phyloP scores from a whole-genome alignment of 2,797 vertebrate genomes.

The Poecilia velifera region DNA sequence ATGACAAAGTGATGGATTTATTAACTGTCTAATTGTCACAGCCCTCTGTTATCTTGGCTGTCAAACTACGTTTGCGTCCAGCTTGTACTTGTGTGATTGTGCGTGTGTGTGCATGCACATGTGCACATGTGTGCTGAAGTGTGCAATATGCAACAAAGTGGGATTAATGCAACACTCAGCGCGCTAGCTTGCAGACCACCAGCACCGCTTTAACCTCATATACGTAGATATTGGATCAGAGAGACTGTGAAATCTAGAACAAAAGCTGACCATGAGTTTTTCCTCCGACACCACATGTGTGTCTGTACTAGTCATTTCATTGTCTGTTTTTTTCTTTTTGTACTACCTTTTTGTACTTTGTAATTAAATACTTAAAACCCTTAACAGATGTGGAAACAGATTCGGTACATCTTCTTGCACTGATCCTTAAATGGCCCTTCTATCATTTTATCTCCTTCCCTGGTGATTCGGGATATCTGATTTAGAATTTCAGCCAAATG shows the following conservation, averaged over 20 bases:
- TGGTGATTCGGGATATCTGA: slow-evolving; percentile 40
- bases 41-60: slow-evolving; percentile 60
- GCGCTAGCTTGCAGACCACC: slow-evolving; percentile 70
- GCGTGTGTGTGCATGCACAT: slow-evolving; percentile 24
- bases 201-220: slow-evolving; percentile 46
- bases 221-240: slow-evolving; percentile 35
- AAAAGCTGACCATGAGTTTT: slow-evolving; percentile 17
- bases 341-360: not conserved
- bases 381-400: not conserved
- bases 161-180: slow-evolving; percentile 74
- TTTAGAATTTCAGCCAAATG: slow-evolving; percentile 58
- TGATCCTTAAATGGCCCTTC: slow-evolving; percentile 3
- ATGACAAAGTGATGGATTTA: slow-evolving; percentile 75
- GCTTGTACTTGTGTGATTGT: slow-evolving; percentile 15
- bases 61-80: slow-evolving; percentile 42
- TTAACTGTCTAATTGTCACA: slow-evolving; percentile 72
- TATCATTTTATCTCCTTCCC: slow-evolving; percentile 43
- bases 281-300: slow-evolving; percentile 36
- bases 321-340: slow-evolving; percentile 3
- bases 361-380: slow-evolving; percentile 28
- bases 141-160: slow-evolving; percentile 45
- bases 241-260: slow-evolving; percentile 44
- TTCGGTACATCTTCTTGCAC: slow-evolving; percentile 13
- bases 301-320: slow-evolving; percentile 44
- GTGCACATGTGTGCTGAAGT: slow-evolving; percentile 36